Evolutionary conservation across 2,113 vertebrate genomes (phyloP).

Genomic region (Romanogobio albipinnatus): DNA sequence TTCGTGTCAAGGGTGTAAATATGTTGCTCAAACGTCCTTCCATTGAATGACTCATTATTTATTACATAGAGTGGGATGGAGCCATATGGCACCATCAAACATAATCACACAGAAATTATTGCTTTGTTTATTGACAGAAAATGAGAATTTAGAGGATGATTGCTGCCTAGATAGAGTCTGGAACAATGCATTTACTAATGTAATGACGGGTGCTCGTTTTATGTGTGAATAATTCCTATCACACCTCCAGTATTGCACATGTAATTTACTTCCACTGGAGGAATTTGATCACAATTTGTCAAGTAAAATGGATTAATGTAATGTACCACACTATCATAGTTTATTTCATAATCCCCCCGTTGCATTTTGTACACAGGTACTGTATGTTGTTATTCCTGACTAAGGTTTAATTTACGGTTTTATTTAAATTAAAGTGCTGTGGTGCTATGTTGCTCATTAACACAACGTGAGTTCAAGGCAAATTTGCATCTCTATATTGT

Average conservation of each 20-base stretch:
- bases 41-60: slow-evolving; percentile 49
- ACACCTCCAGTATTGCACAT: slow-evolving; percentile 12
- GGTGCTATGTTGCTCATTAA: neutral
- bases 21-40: slow-evolving; percentile 31
- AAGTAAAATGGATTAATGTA: slow-evolving; percentile 14
- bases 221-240: slow-evolving; percentile 6
- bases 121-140: slow-evolving; percentile 54
- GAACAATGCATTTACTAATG: slow-evolving; percentile 43
- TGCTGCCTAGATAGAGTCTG: slow-evolving; percentile 29
- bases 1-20: slow-evolving; percentile 37
- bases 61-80: slow-evolving; percentile 51
- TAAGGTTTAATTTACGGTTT: neutral
- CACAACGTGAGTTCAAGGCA: neutral
- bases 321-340: neutral
- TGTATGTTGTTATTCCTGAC: neutral
- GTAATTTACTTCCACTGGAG: slow-evolving; percentile 16
- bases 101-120: slow-evolving; percentile 56
- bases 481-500: too few species aligned
- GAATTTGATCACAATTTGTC: slow-evolving; percentile 28
- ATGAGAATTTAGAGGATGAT: slow-evolving; percentile 53
- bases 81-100: slow-evolving; percentile 60
- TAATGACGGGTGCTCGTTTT: slow-evolving; percentile 20
- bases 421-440: neutral
- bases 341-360: neutral
- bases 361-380: neutral